Conservation (phyloP, 2,797 vertebrate species). For the Enteromius paludinosus region DNA sequence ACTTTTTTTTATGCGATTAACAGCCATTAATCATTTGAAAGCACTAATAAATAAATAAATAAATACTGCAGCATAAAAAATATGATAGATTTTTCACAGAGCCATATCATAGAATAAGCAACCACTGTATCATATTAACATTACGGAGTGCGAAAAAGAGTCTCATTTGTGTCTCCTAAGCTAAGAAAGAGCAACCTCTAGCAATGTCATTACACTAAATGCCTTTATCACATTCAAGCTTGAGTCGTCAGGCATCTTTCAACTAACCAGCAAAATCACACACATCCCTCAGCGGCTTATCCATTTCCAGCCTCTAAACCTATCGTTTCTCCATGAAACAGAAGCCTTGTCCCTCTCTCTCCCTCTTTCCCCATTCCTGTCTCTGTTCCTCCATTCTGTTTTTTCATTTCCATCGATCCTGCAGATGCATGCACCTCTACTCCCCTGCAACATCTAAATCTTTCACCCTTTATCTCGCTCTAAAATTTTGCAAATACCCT, state of each 20-base stretch:
- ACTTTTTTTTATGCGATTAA: no score
- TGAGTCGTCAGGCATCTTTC: slow-evolving; percentile 18
- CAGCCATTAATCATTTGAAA: no score
- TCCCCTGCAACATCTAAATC: slow-evolving; percentile 23
- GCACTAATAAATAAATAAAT: neutral
- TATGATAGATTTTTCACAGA: neutral
- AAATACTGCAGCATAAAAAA: neutral
- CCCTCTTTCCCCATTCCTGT: slow-evolving; percentile 12
- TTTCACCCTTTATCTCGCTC: slow-evolving; percentile 20
- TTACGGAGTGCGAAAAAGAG: neutral
- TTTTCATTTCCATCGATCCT: slow-evolving; percentile 13
- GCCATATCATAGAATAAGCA: neutral
- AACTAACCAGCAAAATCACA: slow-evolving; percentile 34
- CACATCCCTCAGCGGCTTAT: slow-evolving; percentile 43
- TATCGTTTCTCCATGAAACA: slow-evolving; percentile 36
- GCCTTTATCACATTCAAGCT: neutral
- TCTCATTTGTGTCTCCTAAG: neutral
- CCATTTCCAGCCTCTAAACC: slow-evolving; percentile 23
- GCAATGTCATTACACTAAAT: slow-evolving; percentile 10
- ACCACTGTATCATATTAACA: neutral
- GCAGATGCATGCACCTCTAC: neutral
- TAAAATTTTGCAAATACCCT: neutral
- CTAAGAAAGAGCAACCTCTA: slow-evolving; percentile 9
- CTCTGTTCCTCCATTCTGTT: neutral
- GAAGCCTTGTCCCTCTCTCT: slow-evolving; percentile 2